Evolutionary conservation across 2,113 vertebrate genomes (phyloP).

Genomic region (Uria lomvia): DNA sequence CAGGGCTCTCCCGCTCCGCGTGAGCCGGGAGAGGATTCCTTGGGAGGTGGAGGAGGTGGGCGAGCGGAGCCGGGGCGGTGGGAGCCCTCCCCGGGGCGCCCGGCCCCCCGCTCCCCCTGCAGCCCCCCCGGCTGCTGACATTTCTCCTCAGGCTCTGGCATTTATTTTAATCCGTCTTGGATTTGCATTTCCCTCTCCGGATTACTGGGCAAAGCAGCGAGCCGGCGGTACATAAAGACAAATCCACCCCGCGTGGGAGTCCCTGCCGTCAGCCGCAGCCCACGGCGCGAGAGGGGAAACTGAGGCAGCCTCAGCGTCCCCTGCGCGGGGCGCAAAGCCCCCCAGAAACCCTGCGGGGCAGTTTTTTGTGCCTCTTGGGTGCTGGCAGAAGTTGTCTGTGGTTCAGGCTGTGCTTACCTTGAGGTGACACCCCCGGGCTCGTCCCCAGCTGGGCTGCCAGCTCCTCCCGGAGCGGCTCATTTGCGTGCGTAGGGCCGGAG

Average conservation of each 20-base stretch:
- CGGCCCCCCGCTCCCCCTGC: fast-evolving
- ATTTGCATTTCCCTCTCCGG: not conserved
- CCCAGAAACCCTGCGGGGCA: fast-evolving
- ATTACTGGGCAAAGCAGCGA: not conserved
- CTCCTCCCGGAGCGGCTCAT: not conserved
- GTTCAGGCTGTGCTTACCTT: not conserved
- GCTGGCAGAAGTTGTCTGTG: not conserved
- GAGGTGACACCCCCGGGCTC: not conserved
- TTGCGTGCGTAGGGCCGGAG: not conserved
- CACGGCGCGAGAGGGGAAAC: fast-evolving
- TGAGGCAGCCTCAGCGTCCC: not conserved
- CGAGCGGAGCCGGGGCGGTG: fast-evolving
- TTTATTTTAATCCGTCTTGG: not conserved
- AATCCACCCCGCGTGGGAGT: fast-evolving
- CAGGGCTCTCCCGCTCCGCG: not conserved
- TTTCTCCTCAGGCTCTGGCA: not conserved
- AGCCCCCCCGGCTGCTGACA: not conserved
- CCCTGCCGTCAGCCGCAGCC: not conserved
- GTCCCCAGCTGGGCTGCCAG: not conserved
- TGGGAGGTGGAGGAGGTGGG: not conserved
- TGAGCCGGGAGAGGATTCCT: not conserved
- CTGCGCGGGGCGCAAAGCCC: fast-evolving
- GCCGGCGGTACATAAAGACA: not conserved
- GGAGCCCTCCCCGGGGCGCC: not conserved
- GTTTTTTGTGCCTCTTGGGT: not conserved